Conservation (phyloP, 1,140 invertebrate species). For the Pentalonia nigronervosa region DNA sequence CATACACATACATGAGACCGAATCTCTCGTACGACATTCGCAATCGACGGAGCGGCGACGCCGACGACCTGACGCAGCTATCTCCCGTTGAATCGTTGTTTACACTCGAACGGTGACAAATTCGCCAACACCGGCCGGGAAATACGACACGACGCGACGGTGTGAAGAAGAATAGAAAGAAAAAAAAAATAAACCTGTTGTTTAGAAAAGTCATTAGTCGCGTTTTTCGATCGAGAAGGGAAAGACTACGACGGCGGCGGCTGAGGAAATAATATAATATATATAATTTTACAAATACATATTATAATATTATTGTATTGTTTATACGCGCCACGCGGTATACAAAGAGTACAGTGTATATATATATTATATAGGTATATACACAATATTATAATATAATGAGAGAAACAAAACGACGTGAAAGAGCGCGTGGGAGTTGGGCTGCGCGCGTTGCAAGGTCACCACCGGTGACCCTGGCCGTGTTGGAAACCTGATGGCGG, state of each 20-base stretch:
- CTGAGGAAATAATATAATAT: background rate
- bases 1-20: background rate
- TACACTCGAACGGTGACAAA: conserved; percentile 44
- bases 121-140: background rate
- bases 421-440: conserved; percentile 41
- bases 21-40: background rate
- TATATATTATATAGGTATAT: background rate
- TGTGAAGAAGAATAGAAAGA: background rate
- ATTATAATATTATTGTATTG: background rate
- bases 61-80: background rate
- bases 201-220: conserved; percentile 29
- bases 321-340: background rate
- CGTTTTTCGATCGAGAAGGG: background rate
- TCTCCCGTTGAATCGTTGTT: background rate
- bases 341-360: background rate
- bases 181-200: background rate
- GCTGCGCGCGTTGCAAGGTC: conserved; percentile 42
- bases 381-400: background rate
- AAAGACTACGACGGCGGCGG: background rate
- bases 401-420: conserved; percentile 38
- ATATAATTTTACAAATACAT: background rate
- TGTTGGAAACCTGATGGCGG: conserved; percentile 48
- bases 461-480: conserved; percentile 52
- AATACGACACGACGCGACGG: background rate
- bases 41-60: background rate